Base-by-base conservation (phyloP, 2,797 vertebrate species). In the Triplophysa bombifrons region DNA sequence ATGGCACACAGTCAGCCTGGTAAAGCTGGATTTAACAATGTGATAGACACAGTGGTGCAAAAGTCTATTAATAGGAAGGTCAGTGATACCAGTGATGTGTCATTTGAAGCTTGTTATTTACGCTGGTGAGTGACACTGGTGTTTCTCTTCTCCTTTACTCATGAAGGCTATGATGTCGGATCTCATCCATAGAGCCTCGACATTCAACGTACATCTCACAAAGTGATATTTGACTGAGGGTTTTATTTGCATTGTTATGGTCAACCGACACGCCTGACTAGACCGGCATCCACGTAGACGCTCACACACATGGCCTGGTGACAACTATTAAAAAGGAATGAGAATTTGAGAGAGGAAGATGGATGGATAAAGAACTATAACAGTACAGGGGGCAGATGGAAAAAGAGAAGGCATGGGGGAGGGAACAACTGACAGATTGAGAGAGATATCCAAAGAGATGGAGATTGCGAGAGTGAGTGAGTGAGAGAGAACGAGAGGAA, bases 391-490 rank as follows among this genome's bases (percentile, higher is more conserved):
- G 76, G 44, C 68, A 70, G 56, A 50, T 64, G 51, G 12, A 60
- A 60, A 27, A 14, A 72, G 41, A 76, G 8, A 3, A 67, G 58
- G 65, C n/a, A 20, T 56, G 16, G 25, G 34, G 64, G 76, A 81
- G 72, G 78, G 27, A 22, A 51, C 22, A 51, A 80, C 61, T 83
- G 82, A 75, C 67, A 71, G 86, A 86, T 81, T 19, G 71, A 75
- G 44, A 64, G 61, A 68, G 80, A 83, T 74, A 85, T 60, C 56
- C 30, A 79, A 72, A 76, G 72, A 73, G 78, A 82, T 41, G 10
- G 53, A 89, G 86, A 88, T 83, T 86, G 86, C 80, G 51, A 66
- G 66, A 70, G 70, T 14, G 50, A 64, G 83, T n/a, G n/a, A n/a
- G n/a, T 70, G 82, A 80, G 81, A 80, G 66, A 80, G 80, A 87